Evolutionary conservation across 2,888 invertebrate species (phyloP), one percentile per base, ranked within the genome.

Genomic region (Sinodicranocentrus sp.): DNA sequence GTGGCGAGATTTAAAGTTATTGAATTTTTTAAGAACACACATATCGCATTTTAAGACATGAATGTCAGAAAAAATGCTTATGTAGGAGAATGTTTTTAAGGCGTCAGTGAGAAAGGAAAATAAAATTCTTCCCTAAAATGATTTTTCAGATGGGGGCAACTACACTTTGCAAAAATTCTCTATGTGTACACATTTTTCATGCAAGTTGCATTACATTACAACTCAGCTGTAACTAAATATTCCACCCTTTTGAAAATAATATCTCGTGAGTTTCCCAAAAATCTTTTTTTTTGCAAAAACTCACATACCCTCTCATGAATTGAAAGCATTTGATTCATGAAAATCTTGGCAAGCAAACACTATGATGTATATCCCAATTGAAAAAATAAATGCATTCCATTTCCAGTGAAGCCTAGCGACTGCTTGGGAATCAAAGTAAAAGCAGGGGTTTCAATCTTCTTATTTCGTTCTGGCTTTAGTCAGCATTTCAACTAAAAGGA

Each of bases 301-400:
- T 21, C n/a, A 13, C 25, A 10, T 25, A 59, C 26, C 5, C 8
- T 1, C 23, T 1, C 1, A 59, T 25, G 10, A 15, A 19, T 33
- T 57, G 61, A 61, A 61, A 33, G 61, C 17, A 33, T 28, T 61
- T 61, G 61, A 61, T 61, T 61, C 61, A 61, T 33, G 23, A 61
- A 61, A 61, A n/a, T 61, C 33, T 33, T 61, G 61, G 61, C 61
- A 61, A 25, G 1, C 25, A 13, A 39, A 39, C 13, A 39, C 13
- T n/a, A n/a, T n/a, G n/a, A 25, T 19, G 25, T 25, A 59, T 21
- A 2, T 21, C 59, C 59, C 61, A 33, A 61, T 3, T 33, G 33
- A 10, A 33, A 33, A 33, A 10, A 33, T 15, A 26, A 28, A 26
- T 61, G 61, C 61, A 61, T 61, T 61, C 61, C 61, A 61, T 33